Percentiles rank a stretch among this genome's conserved stretches.
Evolutionary conservation across 2,113 vertebrate species (phyloP).

Genomic region (Chamaetylas fuelleborni): DNA sequence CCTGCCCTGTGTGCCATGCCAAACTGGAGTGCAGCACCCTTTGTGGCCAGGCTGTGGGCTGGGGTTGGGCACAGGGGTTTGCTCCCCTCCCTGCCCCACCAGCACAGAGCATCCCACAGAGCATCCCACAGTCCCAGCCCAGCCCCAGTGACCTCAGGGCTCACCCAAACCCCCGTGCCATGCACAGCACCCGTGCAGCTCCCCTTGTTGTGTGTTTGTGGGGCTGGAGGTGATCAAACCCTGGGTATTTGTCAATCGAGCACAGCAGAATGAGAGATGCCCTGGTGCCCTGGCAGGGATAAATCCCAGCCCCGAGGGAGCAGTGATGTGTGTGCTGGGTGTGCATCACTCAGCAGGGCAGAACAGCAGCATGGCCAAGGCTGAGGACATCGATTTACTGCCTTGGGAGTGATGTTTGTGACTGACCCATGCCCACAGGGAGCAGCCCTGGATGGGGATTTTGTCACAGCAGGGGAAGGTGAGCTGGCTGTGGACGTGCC

Average conservation of each 20-base stretch:
- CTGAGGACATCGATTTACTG: neutral
- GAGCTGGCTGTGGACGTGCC: neutral
- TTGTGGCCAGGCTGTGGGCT: rapidly evolving
- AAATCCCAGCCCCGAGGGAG: neutral
- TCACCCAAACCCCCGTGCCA: neutral
- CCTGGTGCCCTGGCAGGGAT: rapidly evolving
- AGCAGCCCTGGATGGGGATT: neutral
- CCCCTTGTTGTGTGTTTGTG: neutral
- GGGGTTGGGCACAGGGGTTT: rapidly evolving
- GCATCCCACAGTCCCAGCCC: neutral
- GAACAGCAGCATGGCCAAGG: neutral
- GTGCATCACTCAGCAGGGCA: neutral
- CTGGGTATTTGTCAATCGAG: neutral
- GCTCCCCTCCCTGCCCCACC: neutral
- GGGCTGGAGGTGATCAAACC: neutral
- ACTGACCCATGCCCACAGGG: rapidly evolving
- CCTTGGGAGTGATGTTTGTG: neutral
- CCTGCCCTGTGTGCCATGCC: neutral
- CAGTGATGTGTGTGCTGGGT: neutral
- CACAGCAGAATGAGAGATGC: rapidly evolving
- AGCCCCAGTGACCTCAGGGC: rapidly evolving
- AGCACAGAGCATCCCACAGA: neutral
- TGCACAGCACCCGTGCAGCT: neutral
- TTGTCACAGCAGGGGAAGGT: neutral
- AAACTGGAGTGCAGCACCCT: neutral